Conservation (phyloP, 2,797 vertebrate genomes). For the Sylvilagus floridanus region DNA sequence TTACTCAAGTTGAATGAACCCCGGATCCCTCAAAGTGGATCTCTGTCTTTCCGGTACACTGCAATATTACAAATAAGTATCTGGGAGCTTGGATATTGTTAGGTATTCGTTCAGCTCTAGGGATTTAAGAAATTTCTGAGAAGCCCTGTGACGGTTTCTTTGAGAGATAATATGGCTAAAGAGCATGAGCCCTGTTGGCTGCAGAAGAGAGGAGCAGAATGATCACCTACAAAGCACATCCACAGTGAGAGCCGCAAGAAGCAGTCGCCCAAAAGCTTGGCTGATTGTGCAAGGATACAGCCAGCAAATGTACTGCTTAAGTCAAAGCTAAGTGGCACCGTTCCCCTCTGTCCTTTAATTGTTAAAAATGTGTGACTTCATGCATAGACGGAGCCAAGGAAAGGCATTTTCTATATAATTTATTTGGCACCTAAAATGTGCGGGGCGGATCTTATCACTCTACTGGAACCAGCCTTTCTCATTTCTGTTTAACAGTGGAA, state of each 20-base stretch:
- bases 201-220: neutral
- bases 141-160: neutral
- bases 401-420: neutral
- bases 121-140: constrained; percentile 9
- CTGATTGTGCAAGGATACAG: neutral
- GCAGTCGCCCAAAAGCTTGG: neutral
- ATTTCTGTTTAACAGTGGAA: neutral
- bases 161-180: neutral
- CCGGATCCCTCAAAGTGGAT: neutral
- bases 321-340: neutral
- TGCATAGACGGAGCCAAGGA: neutral
- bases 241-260: neutral
- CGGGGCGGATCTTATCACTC: neutral
- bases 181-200: neutral
- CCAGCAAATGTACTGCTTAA: neutral
- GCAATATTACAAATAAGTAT: neutral
- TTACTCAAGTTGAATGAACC: constrained; percentile 9
- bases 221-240: neutral
- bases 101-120: neutral
- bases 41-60: neutral
- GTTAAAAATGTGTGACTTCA: neutral
- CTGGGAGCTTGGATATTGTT: neutral
- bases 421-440: neutral
- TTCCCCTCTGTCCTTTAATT: neutral
- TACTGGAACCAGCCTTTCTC: neutral